A percentile compares a stretch with the other conserved stretches of the same genome.
Evolutionary conservation across 2,113 vertebrate species (phyloP).

Genomic region (Mohoua ochrocephala): DNA sequence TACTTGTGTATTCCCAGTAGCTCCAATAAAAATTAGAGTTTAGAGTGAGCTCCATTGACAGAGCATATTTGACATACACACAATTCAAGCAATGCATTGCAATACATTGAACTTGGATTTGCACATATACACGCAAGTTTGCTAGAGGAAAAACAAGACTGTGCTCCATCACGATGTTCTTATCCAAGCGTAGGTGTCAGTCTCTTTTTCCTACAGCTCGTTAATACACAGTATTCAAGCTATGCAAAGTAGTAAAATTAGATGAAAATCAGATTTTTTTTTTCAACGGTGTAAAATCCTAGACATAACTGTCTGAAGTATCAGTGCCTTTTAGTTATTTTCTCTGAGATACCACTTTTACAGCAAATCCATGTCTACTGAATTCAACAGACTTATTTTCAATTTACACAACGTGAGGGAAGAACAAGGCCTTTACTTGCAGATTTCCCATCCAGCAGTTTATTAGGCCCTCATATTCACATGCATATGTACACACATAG

Average conservation of each 20-base stretch:
- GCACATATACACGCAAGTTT: neutral
- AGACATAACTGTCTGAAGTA: neutral
- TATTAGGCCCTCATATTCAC: neutral
- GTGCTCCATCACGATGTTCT: neutral
- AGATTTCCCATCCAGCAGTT: neutral
- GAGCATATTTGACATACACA: neutral
- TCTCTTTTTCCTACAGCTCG: neutral
- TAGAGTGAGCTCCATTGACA: neutral
- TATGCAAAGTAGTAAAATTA: neutral
- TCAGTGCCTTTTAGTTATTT: neutral
- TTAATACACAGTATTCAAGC: neutral
- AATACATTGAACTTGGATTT: neutral
- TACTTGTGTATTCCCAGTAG: neutral
- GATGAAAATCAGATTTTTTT: neutral
- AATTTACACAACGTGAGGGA: neutral
- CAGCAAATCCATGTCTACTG: neutral
- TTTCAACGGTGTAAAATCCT: neutral
- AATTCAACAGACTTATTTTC: neutral
- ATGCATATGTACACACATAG: neutral
- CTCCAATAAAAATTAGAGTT: neutral
- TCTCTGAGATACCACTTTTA: neutral
- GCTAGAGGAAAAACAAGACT: neutral
- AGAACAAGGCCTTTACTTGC: neutral
- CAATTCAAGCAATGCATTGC: neutral
- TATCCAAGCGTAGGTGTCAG: neutral